Evolutionary conservation across 2,888 invertebrate species (phyloP).

Genomic region (Meiosimyza decipiens): DNA sequence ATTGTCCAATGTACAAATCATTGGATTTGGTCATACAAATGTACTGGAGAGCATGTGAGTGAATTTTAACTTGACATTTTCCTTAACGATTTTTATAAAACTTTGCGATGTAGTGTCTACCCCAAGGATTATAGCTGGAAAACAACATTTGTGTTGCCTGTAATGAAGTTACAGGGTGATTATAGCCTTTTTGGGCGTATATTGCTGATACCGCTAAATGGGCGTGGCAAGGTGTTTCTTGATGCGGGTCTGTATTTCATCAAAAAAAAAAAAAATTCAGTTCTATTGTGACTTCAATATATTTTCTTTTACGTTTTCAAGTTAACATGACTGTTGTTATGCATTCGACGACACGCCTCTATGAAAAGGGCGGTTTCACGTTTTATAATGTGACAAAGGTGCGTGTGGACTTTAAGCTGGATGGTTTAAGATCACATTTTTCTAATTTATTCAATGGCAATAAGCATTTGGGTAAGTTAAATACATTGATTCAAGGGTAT

Average conservation of each 20-base stretch:
- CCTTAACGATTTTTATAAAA: too few species aligned
- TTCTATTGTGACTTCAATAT: not conserved
- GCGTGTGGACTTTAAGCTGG: slow-evolving; percentile 76
- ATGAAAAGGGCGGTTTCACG: slow-evolving; percentile 72
- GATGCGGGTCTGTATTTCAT: slow-evolving; percentile 72
- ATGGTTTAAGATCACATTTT: slow-evolving; percentile 75
- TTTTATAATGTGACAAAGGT: slow-evolving; percentile 78
- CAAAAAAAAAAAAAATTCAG: too few species aligned
- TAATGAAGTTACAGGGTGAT: slow-evolving; percentile 76
- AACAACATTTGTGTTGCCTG: slow-evolving; percentile 75
- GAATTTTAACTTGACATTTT: not conserved
- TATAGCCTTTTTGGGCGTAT: slow-evolving; percentile 78
- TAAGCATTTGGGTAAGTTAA: slow-evolving; percentile 73
- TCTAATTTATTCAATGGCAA: slow-evolving; percentile 80
- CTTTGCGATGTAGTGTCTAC: slow-evolving; percentile 69
- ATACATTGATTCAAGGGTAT: not conserved
- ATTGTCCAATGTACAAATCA: slow-evolving; percentile 74
- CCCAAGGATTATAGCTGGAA: slow-evolving; percentile 77
- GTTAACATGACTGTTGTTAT: slow-evolving; percentile 77
- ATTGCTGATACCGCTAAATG: slow-evolving; percentile 76
- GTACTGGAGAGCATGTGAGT: slow-evolving; percentile 73
- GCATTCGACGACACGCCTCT: slow-evolving; percentile 74
- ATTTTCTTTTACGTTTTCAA: slow-evolving; percentile 50
- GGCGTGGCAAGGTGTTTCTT: slow-evolving; percentile 76
- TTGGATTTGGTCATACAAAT: slow-evolving; percentile 75